These are phyloP conservation scores for Tauraco erythrolophus DNA, from an alignment of 2,113 vertebrate genomes.

Conservation along the genomic window DNA sequence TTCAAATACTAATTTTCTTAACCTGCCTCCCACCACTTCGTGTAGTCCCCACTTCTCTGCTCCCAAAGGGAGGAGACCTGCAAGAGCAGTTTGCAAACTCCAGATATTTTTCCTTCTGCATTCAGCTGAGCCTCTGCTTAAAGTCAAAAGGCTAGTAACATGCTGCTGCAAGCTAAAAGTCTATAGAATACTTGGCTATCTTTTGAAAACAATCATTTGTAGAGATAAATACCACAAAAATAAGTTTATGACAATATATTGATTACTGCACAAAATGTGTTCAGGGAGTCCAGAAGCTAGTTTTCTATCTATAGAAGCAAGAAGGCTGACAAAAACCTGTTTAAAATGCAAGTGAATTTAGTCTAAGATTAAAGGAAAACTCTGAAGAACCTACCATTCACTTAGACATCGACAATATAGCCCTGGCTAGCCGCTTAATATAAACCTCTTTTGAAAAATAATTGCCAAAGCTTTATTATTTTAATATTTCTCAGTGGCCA, in stretches of 20 bases:
- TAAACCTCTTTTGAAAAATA: not conserved
- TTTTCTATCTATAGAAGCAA: not conserved
- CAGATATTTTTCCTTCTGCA: not conserved
- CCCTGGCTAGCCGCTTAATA: not conserved
- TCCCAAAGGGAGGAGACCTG: not conserved
- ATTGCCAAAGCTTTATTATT: not conserved
- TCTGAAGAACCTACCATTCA: not conserved
- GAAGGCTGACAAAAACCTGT: not conserved
- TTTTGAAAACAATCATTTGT: not conserved
- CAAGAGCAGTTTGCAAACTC: not conserved
- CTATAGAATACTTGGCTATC: not conserved
- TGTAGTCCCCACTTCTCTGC: accelerated
- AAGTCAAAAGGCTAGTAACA: not conserved
- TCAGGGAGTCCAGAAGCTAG: not conserved
- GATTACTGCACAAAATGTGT: not conserved
- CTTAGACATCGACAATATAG: not conserved
- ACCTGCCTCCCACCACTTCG: accelerated
- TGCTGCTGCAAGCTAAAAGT: not conserved
- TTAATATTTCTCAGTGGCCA: not conserved
- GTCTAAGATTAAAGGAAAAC: not conserved
- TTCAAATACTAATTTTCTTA: not conserved
- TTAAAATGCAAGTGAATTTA: not conserved
- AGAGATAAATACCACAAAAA: not conserved
- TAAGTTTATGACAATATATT: not conserved
- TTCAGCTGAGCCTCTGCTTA: not conserved